Conservation (phyloP, 2,888 invertebrate species). For the Lasioglossum marginatum region DNA sequence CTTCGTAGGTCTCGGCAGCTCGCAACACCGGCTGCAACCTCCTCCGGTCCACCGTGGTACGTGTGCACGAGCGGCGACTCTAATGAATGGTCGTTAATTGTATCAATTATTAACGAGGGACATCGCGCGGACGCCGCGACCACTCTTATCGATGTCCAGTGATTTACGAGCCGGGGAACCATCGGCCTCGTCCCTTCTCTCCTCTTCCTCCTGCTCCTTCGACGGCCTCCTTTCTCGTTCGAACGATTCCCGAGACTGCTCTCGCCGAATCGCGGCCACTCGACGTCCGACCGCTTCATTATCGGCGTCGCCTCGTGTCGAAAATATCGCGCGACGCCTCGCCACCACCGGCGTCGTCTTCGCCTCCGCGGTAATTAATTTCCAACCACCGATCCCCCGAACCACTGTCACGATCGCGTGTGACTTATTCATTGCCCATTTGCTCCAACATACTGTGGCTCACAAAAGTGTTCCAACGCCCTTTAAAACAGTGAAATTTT, state of each 20-base stretch:
- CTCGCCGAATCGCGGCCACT: conserved; percentile 45
- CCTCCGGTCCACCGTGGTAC: conserved; percentile 33
- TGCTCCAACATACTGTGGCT: conserved; percentile 20
- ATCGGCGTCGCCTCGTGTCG: conserved; percentile 53
- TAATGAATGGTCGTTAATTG: conserved; percentile 83
- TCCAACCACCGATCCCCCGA: conserved; percentile 43
- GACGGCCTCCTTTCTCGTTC: conserved; percentile 8
- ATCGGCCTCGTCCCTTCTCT: conserved; percentile 28
- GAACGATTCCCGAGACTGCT: conserved; percentile 23
- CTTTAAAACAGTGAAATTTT: neutral
- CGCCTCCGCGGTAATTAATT: conserved; percentile 62
- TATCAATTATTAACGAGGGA: conserved; percentile 83
- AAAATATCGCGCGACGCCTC: conserved; percentile 49
- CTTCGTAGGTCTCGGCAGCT: conserved; percentile 44
- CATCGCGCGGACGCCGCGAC: conserved; percentile 73
- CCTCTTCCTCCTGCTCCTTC: neutral
- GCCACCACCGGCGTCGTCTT: conserved; percentile 47
- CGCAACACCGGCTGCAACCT: conserved; percentile 2
- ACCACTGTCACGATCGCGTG: conserved; percentile 57
- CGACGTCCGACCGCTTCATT: conserved; percentile 64
- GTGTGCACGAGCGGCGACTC: conserved; percentile 65
- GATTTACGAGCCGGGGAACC: conserved; percentile 77
- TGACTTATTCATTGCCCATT: conserved; percentile 65
- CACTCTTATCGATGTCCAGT: conserved; percentile 80
- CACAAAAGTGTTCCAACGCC: neutral